Conservation (phyloP, 1,140 invertebrate genomes). For the Palaemon carinicauda region DNA sequence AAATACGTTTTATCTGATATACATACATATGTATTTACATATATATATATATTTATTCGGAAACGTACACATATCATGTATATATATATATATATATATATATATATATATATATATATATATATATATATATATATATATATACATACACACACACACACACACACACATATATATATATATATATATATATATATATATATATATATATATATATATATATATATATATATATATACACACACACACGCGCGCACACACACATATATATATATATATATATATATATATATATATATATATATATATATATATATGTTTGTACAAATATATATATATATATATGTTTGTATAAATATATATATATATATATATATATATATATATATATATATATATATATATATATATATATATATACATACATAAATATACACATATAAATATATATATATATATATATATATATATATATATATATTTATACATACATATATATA, state of each 20-base stretch:
- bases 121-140: neutral
- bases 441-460: too few species aligned
- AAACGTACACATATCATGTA: neutral
- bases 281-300: neutral
- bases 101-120: neutral
- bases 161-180: neutral
- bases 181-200: neutral
- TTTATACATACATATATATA: too few species aligned
- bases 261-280: neutral
- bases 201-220: constrained; percentile 7
- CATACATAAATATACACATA: too few species aligned
- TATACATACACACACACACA: neutral
- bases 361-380: neutral
- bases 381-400: neutral
- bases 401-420: neutral
- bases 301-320: neutral
- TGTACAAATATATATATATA: neutral
- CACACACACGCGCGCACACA: too few species aligned
- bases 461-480: too few species aligned
- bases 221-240: constrained; percentile 1
- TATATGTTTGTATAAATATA: neutral
- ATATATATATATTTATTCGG: neutral
- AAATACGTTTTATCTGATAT: too few species aligned
- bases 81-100: neutral
- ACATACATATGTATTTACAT: too few species aligned